Percentiles rank a stretch among this genome's conserved stretches.
Evolutionary conservation across 2,797 vertebrate genomes (phyloP).

Genomic region (Enteromius argenteus): DNA sequence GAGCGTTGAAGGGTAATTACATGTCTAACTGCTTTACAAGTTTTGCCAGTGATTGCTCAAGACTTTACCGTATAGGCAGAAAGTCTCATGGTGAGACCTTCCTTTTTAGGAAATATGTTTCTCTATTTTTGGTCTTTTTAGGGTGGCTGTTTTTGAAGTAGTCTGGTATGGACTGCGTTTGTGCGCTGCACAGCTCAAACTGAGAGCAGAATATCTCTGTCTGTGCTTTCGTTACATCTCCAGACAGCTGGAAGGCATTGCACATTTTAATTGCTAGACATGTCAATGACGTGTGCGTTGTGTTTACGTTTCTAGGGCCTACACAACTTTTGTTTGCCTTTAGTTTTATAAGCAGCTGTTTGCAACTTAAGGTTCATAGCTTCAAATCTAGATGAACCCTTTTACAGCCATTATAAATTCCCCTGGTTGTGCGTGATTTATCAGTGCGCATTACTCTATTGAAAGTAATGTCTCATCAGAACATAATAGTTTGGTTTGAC

Average conservation of each 20-base stretch:
- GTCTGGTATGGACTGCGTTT: neutral
- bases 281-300: neutral
- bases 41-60: constrained; percentile 32
- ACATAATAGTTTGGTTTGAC: neutral
- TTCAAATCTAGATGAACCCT: neutral
- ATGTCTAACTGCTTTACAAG: constrained; percentile 44
- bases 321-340: neutral
- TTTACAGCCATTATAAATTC: neutral
- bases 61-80: constrained; percentile 21
- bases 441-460: neutral
- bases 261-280: neutral
- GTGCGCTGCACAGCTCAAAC: neutral
- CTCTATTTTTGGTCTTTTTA: constrained; percentile 48
- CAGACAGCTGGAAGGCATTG: neutral
- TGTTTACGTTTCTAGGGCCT: neutral
- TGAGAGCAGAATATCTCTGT: neutral
- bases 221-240: neutral
- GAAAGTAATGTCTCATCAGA: neutral
- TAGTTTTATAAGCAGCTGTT: neutral
- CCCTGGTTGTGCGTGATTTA: neutral
- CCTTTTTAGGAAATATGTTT: constrained; percentile 34
- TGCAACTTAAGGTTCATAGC: neutral
- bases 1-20: constrained; percentile 44
- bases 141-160: constrained; percentile 1
- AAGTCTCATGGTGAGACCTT: constrained; percentile 11